Conservation (phyloP, 1,140 invertebrate species). For the Triops cancriformis region DNA sequence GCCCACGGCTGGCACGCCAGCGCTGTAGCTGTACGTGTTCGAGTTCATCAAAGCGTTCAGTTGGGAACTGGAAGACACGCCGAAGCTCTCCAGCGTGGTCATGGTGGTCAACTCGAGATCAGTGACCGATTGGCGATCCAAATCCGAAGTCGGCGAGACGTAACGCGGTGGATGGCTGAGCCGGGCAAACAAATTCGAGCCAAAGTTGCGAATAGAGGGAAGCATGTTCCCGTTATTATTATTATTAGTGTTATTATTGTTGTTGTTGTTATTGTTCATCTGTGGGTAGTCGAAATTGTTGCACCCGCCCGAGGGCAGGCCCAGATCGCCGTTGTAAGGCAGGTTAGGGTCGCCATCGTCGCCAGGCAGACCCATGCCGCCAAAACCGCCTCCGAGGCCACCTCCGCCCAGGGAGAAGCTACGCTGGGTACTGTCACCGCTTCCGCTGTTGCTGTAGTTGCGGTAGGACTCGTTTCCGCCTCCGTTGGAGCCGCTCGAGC, state of each 20-base stretch:
- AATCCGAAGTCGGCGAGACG: slow-evolving; percentile 5
- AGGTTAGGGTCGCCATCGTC: neutral
- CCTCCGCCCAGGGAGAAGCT: slow-evolving; percentile 18
- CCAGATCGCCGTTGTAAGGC: neutral
- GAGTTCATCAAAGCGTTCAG: slow-evolving; percentile 19
- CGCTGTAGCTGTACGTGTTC: slow-evolving; percentile 38
- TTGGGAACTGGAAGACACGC: neutral
- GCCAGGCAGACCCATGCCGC: neutral
- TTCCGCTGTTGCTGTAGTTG: slow-evolving; percentile 66
- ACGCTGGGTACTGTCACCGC: slow-evolving; percentile 45
- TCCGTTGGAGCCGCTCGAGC: slow-evolving; percentile 45
- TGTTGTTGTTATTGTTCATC: slow-evolving; percentile 16
- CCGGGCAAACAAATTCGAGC: slow-evolving; percentile 9
- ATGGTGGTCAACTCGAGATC: slow-evolving; percentile 25
- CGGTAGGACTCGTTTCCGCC: slow-evolving; percentile 37
- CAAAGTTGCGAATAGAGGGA: slow-evolving; percentile 22
- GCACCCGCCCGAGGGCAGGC: neutral
- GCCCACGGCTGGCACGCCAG: slow-evolving; percentile 43
- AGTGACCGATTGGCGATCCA: slow-evolving; percentile 19
- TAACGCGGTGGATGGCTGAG: slow-evolving; percentile 19
- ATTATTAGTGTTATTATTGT: slow-evolving; percentile 44
- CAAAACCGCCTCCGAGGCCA: slow-evolving; percentile 22
- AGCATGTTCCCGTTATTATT: slow-evolving; percentile 40
- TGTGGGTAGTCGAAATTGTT: neutral
- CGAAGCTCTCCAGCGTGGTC: slow-evolving; percentile 21